A percentile compares a stretch with the other conserved stretches of the same genome.
These are phyloP conservation scores for Tadarida brasiliensis DNA, from an alignment of 2,797 vertebrate genomes.

Conservation along the genomic window DNA sequence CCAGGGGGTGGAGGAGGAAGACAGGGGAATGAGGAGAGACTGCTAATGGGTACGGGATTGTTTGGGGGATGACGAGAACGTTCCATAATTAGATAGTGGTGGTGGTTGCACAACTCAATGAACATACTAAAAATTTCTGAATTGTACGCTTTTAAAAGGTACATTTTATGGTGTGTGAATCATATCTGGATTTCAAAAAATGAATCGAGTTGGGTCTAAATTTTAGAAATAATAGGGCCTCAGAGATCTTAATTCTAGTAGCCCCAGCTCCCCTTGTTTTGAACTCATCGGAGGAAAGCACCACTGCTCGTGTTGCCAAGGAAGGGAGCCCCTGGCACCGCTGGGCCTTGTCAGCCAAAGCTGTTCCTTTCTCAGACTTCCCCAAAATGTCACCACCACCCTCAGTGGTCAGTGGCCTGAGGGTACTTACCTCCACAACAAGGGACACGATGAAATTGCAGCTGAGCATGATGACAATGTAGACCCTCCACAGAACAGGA, in stretches of 20 bases:
- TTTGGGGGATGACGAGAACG: not conserved
- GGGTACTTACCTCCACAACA: slow-evolving; percentile 86
- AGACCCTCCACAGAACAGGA: slow-evolving; percentile 86
- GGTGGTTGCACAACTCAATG: not conserved
- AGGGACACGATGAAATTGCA: slow-evolving; percentile 86
- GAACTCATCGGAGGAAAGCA: not conserved
- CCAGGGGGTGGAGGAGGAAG: not conserved
- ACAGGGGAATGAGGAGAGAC: not conserved
- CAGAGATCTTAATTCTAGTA: not conserved
- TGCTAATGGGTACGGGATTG: not conserved
- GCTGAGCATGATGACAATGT: slow-evolving; percentile 87
- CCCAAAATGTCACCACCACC: not conserved
- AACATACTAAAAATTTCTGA: not conserved
- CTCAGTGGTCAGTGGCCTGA: not conserved
- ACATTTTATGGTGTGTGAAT: not conserved
- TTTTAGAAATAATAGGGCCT: not conserved
- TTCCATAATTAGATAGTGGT: not conserved
- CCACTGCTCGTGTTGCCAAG: not conserved
- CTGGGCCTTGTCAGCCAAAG: not conserved
- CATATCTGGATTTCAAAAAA: slow-evolving; percentile 3
- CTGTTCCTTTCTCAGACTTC: not conserved
- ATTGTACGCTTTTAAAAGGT: not conserved
- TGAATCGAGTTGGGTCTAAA: not conserved
- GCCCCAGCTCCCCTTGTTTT: not conserved
- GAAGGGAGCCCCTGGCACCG: not conserved